Evolutionary conservation across 2,888 invertebrate genomes (phyloP), one percentile per base, ranked within the genome.

Genomic region (Trissonchulus latispiculum): DNA sequence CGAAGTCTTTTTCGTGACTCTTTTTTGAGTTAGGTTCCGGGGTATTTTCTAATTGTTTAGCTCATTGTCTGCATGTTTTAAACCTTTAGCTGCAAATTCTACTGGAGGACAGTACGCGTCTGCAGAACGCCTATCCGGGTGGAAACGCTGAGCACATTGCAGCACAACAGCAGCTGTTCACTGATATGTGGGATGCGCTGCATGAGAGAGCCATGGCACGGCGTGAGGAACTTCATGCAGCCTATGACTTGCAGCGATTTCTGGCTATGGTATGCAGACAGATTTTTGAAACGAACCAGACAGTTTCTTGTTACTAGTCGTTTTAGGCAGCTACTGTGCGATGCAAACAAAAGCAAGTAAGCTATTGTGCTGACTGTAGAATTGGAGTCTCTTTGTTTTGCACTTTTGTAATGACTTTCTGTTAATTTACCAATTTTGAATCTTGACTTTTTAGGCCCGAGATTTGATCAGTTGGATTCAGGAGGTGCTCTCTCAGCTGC

Each of bases 401-500:
- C n/a, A n/a, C n/a, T n/a, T n/a, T n/a, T n/a, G n/a, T n/a, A n/a
- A n/a, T n/a, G n/a, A n/a, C n/a, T n/a, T n/a, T n/a, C n/a, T n/a
- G 18, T 37, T 36, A 70, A 61, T 23, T 69, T 73, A 72, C 18
- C 48, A 29, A 36, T 33, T 61, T 71, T n/a, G n/a, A n/a, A n/a
- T n/a, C n/a, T n/a, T n/a, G n/a, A 8, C 36, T 73, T 72, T 78
- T 28, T 79, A 89, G 88, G 90, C 90, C 0, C 88, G 95, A 77
- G 94, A 95, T 85, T 87, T 96, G 75, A 89, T 90, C 78, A 90
- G 90, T 32, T 97, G 95, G 95, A 90, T 92, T 0, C 87, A 89
- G 23, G 89, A 90, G 73, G 86, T 93, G 23, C 88, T 92, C 23
- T 88, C 90, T 0, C 87, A 90, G 32, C 89, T 93, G 86, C 88